Conservation (phyloP, 1,140 invertebrate species). For the Notospermus geniculatus region DNA sequence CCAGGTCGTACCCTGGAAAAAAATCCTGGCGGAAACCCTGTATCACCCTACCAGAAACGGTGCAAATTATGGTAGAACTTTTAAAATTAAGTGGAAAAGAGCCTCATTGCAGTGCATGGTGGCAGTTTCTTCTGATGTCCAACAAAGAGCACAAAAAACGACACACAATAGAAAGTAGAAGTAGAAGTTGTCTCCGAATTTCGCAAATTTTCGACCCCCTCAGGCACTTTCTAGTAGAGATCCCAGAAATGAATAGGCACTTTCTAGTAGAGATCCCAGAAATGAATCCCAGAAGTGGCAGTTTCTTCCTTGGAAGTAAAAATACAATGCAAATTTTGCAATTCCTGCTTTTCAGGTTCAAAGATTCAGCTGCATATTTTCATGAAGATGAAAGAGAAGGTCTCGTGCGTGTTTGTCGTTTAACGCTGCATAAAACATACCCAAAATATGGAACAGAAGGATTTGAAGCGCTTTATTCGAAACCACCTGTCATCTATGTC, state of each 20-base stretch:
- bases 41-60: neutral
- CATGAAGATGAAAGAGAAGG: constrained; percentile 78
- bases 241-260: no score
- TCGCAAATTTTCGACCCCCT: no score
- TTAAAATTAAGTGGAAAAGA: no score
- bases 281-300: no score
- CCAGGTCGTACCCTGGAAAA: no score
- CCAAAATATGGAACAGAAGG: constrained; percentile 79
- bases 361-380: constrained; percentile 71
- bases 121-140: no score
- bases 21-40: no score
- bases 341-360: constrained; percentile 54
- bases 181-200: no score
- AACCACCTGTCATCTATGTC: constrained; percentile 78
- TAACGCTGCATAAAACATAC: constrained; percentile 78
- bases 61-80: constrained; percentile 6
- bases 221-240: no score
- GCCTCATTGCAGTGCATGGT: no score
- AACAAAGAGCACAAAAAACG: neutral
- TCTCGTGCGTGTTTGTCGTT: constrained; percentile 71
- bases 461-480: constrained; percentile 70
- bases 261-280: no score
- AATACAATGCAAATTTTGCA: neutral
- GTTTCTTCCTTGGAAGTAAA: no score
- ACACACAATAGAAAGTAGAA: neutral